These are phyloP conservation scores for Gopherus flavomarginatus DNA, from an alignment of 2,113 vertebrate genomes.

Conservation along the genomic window DNA sequence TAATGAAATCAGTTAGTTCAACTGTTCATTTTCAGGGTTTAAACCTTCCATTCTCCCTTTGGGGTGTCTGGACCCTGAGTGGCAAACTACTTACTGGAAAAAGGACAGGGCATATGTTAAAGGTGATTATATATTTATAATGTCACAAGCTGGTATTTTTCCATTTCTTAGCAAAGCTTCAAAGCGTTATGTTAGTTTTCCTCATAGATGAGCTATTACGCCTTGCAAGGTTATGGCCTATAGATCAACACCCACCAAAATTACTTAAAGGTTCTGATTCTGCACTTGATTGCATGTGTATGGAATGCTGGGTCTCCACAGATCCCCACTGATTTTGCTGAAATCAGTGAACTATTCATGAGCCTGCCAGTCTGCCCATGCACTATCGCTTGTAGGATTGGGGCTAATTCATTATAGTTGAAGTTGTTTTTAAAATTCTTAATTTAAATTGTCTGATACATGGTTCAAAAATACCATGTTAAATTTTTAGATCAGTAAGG, in stretches of 20 bases:
- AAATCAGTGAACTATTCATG: background rate
- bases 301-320: background rate
- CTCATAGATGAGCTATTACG: too few species aligned
- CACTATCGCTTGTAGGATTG: slow-evolving; percentile 8
- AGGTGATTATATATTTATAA: too few species aligned
- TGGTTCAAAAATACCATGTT: slow-evolving; percentile 43
- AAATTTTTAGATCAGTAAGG: slow-evolving; percentile 30
- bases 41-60: too few species aligned
- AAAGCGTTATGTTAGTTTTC: too few species aligned
- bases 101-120: too few species aligned
- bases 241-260: background rate
- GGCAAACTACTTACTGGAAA: too few species aligned
- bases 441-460: slow-evolving; percentile 28
- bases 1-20: too few species aligned
- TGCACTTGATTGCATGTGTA: background rate
- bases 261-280: background rate
- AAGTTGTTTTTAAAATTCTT: slow-evolving; percentile 16
- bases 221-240: too few species aligned
- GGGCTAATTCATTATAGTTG: background rate
- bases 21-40: too few species aligned
- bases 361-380: slow-evolving; percentile 26
- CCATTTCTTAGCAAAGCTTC: too few species aligned
- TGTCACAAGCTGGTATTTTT: too few species aligned
- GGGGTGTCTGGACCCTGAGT: too few species aligned
- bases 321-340: background rate